Percentiles rank a stretch among this genome's conserved stretches.
phyloP scores from a whole-genome alignment of 2,888 invertebrate species.

The Lasius platythorax region DNA sequence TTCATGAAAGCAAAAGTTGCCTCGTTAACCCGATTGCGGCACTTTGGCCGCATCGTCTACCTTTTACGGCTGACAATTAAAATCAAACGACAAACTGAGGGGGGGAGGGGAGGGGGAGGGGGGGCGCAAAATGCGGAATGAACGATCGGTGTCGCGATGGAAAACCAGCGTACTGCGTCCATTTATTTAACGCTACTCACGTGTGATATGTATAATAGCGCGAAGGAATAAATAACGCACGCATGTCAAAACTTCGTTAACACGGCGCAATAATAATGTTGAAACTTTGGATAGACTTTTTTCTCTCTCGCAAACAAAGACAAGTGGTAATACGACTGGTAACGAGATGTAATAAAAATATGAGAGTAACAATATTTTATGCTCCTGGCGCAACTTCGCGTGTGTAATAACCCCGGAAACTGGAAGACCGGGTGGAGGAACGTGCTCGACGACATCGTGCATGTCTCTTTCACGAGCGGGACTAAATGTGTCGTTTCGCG shows the following conservation, averaged over 20 bases:
- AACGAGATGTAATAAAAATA: neutral
- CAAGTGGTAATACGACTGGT: neutral
- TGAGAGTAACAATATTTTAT: slow-evolving; percentile 5
- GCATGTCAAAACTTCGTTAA: neutral
- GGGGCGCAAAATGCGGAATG: neutral
- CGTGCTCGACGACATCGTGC: neutral
- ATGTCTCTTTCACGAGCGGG: slow-evolving; percentile 15
- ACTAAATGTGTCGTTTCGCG: slow-evolving; percentile 17
- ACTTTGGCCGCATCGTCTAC: slow-evolving; percentile 22
- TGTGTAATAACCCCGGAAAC: neutral
- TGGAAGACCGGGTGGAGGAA: neutral
- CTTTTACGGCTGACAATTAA: slow-evolving; percentile 42
- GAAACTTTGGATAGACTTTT: too few relatives aligned
- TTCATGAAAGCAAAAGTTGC: slow-evolving; percentile 46
- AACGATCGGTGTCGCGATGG: neutral
- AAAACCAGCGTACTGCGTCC: neutral
- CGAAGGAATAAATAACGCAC: neutral
- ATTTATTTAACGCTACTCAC: neutral
- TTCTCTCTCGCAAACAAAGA: neutral
- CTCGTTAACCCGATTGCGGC: slow-evolving; percentile 49
- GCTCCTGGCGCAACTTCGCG: neutral
- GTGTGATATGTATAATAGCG: neutral
- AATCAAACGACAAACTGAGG: slow-evolving; percentile 16
- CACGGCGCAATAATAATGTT: neutral
- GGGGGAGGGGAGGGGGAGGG: too few relatives aligned